These are phyloP conservation scores for Uria lomvia DNA, from an alignment of 2,113 vertebrate species.

Conservation along the genomic window DNA sequence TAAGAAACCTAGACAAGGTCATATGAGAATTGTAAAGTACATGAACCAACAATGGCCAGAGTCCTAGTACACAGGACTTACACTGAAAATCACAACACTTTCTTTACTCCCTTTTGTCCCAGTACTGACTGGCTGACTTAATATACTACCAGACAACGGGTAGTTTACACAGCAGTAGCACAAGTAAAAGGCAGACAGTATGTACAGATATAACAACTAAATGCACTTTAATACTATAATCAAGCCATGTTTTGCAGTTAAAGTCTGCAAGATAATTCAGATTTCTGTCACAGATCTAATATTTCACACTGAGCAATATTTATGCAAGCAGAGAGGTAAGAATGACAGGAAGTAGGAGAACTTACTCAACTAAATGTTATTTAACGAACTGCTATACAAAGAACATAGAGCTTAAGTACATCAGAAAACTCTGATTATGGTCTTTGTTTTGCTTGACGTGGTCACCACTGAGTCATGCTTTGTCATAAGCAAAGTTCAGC, in stretches of 20 bases:
- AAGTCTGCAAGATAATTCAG: neutral
- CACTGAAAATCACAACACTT: neutral
- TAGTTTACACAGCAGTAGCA: neutral
- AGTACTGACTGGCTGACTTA: neutral
- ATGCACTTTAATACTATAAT: neutral
- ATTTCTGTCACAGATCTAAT: neutral
- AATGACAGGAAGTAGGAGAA: neutral
- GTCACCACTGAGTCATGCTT: fast-evolving
- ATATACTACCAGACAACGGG: neutral
- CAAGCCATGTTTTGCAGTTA: neutral
- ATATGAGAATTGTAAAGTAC: neutral
- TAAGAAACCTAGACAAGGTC: neutral
- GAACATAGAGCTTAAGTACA: neutral
- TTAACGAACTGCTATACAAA: neutral
- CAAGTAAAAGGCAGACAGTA: neutral
- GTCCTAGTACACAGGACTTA: neutral
- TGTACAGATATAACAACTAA: neutral
- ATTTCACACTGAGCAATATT: neutral
- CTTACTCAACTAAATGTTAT: neutral
- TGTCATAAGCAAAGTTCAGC: neutral
- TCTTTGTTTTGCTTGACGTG: neutral
- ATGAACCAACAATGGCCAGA: neutral
- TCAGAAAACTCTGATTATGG: neutral
- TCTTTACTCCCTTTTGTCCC: neutral
- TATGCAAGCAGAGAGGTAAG: neutral